These are phyloP conservation scores for Bombylius discolor DNA, from an alignment of 2,888 invertebrate species.

Conservation along the genomic window DNA sequence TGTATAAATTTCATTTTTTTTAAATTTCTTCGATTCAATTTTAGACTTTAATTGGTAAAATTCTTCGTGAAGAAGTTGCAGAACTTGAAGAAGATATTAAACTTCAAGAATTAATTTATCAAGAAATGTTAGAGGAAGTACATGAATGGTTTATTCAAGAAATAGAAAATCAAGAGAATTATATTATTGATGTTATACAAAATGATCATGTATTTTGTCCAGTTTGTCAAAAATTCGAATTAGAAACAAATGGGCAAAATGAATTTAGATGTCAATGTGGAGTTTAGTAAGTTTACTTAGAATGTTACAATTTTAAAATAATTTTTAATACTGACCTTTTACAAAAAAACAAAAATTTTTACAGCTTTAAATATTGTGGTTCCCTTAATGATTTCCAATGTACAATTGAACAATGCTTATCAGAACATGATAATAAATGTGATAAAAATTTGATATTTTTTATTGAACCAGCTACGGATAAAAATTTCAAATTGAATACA, in stretches of 20 bases:
- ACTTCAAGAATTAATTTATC: constrained; percentile 27
- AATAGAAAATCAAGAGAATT: constrained; percentile 23
- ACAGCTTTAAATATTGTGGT: constrained; percentile 20
- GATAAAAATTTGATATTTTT: constrained; percentile 23
- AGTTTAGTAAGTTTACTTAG: not conserved
- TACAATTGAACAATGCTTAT: constrained; percentile 17
- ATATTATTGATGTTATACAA: constrained; percentile 26
- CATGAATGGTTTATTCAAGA: constrained; percentile 29
- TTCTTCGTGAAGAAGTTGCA: constrained; percentile 26
- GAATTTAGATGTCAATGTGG: not conserved
- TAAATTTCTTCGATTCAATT: not conserved
- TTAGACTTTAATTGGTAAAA: constrained; percentile 16
- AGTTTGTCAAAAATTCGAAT: constrained; percentile 38
- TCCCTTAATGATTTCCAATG: constrained; percentile 14
- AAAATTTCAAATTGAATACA: constrained; percentile 14
- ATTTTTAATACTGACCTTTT: no score
- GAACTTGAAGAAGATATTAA: constrained; percentile 26
- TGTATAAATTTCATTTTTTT: no score
- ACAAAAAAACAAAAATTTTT: no score
- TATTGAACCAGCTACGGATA: constrained; percentile 17
- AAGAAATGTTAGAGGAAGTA: constrained; percentile 26
- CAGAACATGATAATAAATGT: constrained; percentile 22
- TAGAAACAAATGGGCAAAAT: constrained; percentile 10
- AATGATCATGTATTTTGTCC: constrained; percentile 40
- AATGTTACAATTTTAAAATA: not conserved